A percentile compares a stretch with the other conserved stretches of the same genome.
Conservation (phyloP, 2,888 invertebrate genomes). For the Erebia aethiops region DNA sequence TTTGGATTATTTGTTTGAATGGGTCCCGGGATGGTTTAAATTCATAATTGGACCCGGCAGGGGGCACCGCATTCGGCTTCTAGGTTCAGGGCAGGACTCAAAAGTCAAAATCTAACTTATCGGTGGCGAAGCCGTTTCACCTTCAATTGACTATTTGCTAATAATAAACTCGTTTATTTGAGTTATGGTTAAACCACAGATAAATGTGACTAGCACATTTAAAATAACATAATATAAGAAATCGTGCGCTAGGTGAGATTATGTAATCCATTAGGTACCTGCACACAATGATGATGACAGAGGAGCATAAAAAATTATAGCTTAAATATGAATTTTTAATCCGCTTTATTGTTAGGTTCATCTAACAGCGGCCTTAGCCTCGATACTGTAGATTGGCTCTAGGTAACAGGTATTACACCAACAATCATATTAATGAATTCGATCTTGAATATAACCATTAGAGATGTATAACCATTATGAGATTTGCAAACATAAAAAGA, state of each 20-base stretch:
- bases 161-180: background rate
- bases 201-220: background rate
- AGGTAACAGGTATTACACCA: background rate
- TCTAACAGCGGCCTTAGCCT: constrained; percentile 2
- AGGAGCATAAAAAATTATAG: constrained; percentile 1
- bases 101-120: too few species aligned
- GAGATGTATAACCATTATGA: too few species aligned
- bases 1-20: too few species aligned
- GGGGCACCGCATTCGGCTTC: too few species aligned
- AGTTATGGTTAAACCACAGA: background rate
- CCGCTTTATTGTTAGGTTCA: constrained; percentile 4
- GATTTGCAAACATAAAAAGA: too few species aligned
- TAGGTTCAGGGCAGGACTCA: too few species aligned
- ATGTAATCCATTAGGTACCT: background rate
- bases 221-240: background rate
- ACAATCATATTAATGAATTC: background rate
- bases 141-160: constrained; percentile 2
- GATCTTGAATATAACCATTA: background rate
- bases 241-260: background rate
- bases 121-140: background rate
- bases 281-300: background rate
- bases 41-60: too few species aligned
- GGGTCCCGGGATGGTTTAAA: too few species aligned
- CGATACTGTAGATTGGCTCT: background rate
- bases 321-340: constrained; percentile 12